These are phyloP conservation scores for Danio aesculapii DNA, from an alignment of 2,797 vertebrate species.

Conservation along the genomic window DNA sequence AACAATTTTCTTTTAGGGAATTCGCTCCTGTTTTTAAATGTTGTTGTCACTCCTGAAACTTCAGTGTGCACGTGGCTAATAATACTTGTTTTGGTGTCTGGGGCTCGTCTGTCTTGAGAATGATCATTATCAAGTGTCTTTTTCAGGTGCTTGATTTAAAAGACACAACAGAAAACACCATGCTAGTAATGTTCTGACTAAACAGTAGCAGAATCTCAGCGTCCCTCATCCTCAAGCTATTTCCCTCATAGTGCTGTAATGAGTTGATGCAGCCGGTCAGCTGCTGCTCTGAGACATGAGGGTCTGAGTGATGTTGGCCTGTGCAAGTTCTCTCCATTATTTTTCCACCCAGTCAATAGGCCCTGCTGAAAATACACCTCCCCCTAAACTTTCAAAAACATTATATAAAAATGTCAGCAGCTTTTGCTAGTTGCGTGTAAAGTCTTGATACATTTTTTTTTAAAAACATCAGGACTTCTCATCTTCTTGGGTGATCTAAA, in stretches of 20 bases:
- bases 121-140: conserved; percentile 34
- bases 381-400: conserved; percentile 60
- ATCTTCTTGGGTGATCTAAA: conserved; percentile 39
- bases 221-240: conserved; percentile 25
- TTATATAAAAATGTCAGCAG: conserved; percentile 43
- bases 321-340: conserved; percentile 57
- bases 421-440: conserved; percentile 51
- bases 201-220: conserved; percentile 26
- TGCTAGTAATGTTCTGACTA: conserved; percentile 17
- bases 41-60: no score
- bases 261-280: conserved; percentile 59
- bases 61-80: neutral
- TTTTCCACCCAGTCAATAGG: conserved; percentile 53
- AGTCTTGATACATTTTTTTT: no score
- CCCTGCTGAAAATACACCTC: conserved; percentile 53
- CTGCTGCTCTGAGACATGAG: conserved; percentile 61
- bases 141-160: neutral
- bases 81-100: neutral
- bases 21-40: no score
- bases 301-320: conserved; percentile 59
- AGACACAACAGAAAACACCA: neutral
- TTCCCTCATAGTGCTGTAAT: conserved; percentile 47
- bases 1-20: no score
- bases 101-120: neutral
- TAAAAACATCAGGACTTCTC: conserved; percentile 52